Conservation (phyloP, 2,113 vertebrate species). For the Callocephalon fimbriatum region DNA sequence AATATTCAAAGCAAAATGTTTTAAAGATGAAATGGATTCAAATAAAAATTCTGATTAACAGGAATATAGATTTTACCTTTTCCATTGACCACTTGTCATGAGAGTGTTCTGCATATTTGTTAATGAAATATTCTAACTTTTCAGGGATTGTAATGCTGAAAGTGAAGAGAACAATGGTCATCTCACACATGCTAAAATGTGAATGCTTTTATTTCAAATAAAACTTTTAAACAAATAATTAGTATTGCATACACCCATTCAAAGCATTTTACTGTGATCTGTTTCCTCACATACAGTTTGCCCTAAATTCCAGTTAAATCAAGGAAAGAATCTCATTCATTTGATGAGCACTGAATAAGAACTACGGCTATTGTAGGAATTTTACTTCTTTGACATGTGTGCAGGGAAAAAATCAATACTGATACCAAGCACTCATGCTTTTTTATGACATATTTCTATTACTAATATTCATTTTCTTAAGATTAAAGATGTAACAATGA, state of each 20-base stretch:
- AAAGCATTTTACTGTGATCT: background rate
- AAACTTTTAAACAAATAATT: background rate
- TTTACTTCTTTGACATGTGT: background rate
- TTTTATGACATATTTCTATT: background rate
- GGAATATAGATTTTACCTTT: slow-evolving; percentile 82
- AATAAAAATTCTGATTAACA: background rate
- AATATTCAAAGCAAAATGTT: background rate
- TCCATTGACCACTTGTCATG: slow-evolving; percentile 97
- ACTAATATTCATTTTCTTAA: background rate
- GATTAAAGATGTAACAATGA: background rate
- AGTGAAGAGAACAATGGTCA: background rate
- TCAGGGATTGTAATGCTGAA: slow-evolving; percentile 90
- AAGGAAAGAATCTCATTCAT: background rate
- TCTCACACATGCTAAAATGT: background rate
- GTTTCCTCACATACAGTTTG: background rate
- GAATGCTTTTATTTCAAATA: background rate
- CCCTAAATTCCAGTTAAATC: background rate
- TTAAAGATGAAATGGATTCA: background rate
- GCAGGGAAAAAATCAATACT: background rate
- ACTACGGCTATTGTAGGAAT: background rate
- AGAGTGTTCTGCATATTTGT: slow-evolving; percentile 94
- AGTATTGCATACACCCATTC: background rate
- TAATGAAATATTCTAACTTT: slow-evolving; percentile 93
- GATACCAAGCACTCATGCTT: background rate
- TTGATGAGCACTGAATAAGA: background rate